A percentile compares a stretch with the other conserved stretches of the same genome.
phyloP scores from a whole-genome alignment of 2,113 vertebrate genomes.

The Limanda limanda region DNA sequence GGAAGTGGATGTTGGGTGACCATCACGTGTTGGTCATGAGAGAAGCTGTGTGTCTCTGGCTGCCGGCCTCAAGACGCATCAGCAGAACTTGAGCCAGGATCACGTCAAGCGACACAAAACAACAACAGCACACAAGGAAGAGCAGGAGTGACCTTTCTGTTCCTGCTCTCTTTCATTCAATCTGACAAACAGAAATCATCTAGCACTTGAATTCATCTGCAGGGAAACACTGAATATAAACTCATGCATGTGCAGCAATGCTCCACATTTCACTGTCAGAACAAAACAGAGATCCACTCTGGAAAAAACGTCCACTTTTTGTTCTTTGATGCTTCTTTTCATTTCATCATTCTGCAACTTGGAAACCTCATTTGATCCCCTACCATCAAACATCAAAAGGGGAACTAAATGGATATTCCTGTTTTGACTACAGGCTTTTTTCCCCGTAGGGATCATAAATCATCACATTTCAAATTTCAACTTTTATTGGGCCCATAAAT shows the following conservation, averaged over 20 bases:
- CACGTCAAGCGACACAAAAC: neutral
- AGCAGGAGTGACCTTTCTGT: neutral
- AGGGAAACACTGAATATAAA: constrained; percentile 2
- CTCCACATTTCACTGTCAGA: neutral
- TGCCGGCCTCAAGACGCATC: neutral
- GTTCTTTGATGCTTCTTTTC: neutral
- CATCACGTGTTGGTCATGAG: constrained; percentile 43
- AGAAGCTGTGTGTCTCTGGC: neutral
- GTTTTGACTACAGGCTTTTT: neutral
- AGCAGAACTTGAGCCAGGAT: neutral
- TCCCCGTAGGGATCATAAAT: neutral
- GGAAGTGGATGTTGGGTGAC: constrained; percentile 13
- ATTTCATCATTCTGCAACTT: neutral
- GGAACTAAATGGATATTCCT: neutral
- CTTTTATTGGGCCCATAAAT: neutral
- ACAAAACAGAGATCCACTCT: neutral
- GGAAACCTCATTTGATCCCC: neutral
- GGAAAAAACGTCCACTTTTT: neutral
- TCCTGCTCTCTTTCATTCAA: neutral
- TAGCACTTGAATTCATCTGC: neutral
- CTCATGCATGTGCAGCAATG: neutral
- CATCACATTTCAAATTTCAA: neutral
- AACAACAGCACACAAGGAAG: neutral
- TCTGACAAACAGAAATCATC: constrained; percentile 5
- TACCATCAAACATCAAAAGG: neutral